Conservation (phyloP, 2,797 vertebrate species). For the Paguma larvata region DNA sequence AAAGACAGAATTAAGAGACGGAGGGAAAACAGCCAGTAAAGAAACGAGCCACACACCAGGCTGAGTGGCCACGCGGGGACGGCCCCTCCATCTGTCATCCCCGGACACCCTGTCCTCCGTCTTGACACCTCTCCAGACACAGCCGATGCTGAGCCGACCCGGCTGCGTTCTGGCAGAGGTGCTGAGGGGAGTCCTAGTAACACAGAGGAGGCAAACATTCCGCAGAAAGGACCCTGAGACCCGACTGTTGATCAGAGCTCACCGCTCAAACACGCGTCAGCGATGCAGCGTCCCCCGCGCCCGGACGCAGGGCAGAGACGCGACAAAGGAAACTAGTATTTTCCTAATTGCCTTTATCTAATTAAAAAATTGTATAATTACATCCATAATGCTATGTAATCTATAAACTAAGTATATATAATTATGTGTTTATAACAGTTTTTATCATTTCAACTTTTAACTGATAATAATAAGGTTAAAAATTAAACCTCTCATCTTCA, state of each 20-base stretch:
- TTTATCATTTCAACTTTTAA: not conserved
- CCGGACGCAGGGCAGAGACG: rapidly evolving
- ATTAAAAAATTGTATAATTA: not conserved
- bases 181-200: rapidly evolving
- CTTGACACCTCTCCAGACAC: not conserved
- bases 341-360: not conserved
- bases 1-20: too few relatives aligned
- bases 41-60: rapidly evolving
- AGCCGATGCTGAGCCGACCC: rapidly evolving
- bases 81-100: rapidly evolving
- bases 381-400: not conserved
- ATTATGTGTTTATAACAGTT: not conserved
- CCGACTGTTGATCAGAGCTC: not conserved
- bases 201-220: not conserved
- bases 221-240: not conserved
- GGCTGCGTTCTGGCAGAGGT: not conserved
- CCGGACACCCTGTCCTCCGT: not conserved
- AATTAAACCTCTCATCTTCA: not conserved
- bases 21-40: not conserved
- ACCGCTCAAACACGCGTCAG: rapidly evolving
- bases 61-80: rapidly evolving
- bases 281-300: not conserved
- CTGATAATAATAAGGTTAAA: not conserved
- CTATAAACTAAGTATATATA: not conserved
- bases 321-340: not conserved